Evolutionary conservation across 2,888 invertebrate species (phyloP).

Genomic region (Polyommatus iphigenia): DNA sequence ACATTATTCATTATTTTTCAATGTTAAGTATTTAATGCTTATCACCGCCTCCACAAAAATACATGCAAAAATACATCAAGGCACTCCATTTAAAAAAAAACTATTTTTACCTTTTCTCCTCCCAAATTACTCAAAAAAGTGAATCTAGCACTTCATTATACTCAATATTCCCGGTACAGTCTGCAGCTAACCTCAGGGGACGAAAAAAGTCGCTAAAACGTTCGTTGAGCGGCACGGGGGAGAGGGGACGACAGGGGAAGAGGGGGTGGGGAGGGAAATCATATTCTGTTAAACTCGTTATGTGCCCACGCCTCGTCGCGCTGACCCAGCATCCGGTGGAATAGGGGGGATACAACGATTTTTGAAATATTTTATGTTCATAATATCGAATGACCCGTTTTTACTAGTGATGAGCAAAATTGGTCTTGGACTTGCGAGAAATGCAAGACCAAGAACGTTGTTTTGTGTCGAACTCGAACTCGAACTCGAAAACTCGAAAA

Average conservation of each 20-base stretch:
- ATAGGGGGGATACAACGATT: constrained; percentile 50
- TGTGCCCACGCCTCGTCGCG: constrained; percentile 72
- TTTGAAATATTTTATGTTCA: too few relatives aligned
- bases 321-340: constrained; percentile 67
- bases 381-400: too few relatives aligned
- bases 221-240: constrained; percentile 53
- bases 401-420: too few relatives aligned
- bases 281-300: constrained; percentile 80
- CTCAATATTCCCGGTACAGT: constrained; percentile 58
- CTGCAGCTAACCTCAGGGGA: constrained; percentile 62
- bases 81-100: not conserved
- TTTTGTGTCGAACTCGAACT: too few relatives aligned
- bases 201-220: constrained; percentile 75
- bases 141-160: constrained; percentile 8
- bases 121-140: constrained; percentile 1
- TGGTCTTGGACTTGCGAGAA: too few relatives aligned
- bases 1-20: too few relatives aligned
- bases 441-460: too few relatives aligned
- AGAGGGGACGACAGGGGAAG: not conserved
- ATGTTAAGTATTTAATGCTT: too few relatives aligned
- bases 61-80: too few relatives aligned
- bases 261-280: constrained; percentile 50
- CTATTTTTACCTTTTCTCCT: not conserved
- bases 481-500: too few relatives aligned
- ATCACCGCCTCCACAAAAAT: too few relatives aligned